Evolutionary conservation across 2,113 vertebrate genomes (phyloP), one percentile per base, ranked within the genome.

Genomic region (Motacilla tschutschensis): DNA sequence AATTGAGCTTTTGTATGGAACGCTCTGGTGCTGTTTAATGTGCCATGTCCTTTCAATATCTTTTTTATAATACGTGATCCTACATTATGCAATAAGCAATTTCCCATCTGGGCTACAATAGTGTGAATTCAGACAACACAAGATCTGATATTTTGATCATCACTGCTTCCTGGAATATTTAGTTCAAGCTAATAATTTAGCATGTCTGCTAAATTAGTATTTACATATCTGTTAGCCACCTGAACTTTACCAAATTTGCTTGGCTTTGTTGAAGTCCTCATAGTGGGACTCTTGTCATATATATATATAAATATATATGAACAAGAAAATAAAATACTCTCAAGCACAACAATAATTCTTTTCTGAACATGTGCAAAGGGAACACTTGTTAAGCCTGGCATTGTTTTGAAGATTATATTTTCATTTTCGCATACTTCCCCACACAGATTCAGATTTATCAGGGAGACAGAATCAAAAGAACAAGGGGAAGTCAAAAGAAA

Each of bases 1-100:
- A 96, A 97, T 96, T 98, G 96, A 97, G 97, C 94, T 97, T 96
- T 96, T 94, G 93, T 96, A 94, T 89, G 93, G 93, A 97, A 91
- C 62, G 83, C 94, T 96, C 95, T 95, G 93, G 95, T 97, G 90
- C 93, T 95, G 96, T 96, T 96, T 79, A 97, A 88, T 95, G 94
- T 95, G 85, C 95, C 94, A 51, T 97, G 90, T 93, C 94, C 78
- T 95, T 94, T 89, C 77, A 77, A 14, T 59, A 69, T 87, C 65
- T 54, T 82, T 85, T 53, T 80, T 87, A 22, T 72, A 88, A 40
- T 87, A 47, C 1, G 3, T 62, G 75, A 76, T 66, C 65, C 59
- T 64, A 16, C 8, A 1, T 79, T 93, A 63, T 43, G 70, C 5
- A 2, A 86, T 59, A 82, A 87, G 46, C 70, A 81, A 51, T 59